Conservation (phyloP, 2,113 vertebrate species). For the Crotalus helleri region DNA sequence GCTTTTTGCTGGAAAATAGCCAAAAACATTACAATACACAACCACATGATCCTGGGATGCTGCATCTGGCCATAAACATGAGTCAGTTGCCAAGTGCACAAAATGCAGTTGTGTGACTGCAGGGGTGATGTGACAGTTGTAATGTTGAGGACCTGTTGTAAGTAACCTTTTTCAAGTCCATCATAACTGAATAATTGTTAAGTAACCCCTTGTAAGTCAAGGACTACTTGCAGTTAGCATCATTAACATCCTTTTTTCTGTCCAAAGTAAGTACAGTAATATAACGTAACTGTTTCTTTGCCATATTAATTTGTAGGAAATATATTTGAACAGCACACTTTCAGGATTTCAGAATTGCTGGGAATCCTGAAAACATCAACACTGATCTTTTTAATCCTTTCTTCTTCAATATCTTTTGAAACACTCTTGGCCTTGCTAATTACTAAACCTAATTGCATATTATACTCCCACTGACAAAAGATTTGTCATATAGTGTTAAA, state of each 20-base stretch:
- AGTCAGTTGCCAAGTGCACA: background rate
- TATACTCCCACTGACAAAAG: background rate
- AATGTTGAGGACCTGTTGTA: background rate
- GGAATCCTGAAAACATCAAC: background rate
- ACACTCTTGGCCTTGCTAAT: background rate
- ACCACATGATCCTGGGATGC: background rate
- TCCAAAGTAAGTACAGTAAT: background rate
- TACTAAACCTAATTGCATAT: background rate
- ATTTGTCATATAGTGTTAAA: background rate
- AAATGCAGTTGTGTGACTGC: background rate
- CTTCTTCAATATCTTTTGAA: background rate
- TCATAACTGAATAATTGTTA: background rate
- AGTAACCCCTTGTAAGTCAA: background rate
- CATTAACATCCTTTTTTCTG: background rate
- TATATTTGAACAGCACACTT: background rate
- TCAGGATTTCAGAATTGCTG: background rate
- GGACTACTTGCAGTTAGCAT: background rate
- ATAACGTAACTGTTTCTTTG: background rate
- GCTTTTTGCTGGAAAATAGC: background rate
- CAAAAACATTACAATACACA: background rate
- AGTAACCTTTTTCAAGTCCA: background rate
- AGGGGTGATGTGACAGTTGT: background rate
- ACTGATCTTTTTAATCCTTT: background rate
- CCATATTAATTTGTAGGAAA: background rate
- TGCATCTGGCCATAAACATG: background rate